Evolutionary conservation across 2,888 invertebrate species (phyloP), one percentile per base, ranked within the genome.

Genomic region (Taphrorychus bicolor): DNA sequence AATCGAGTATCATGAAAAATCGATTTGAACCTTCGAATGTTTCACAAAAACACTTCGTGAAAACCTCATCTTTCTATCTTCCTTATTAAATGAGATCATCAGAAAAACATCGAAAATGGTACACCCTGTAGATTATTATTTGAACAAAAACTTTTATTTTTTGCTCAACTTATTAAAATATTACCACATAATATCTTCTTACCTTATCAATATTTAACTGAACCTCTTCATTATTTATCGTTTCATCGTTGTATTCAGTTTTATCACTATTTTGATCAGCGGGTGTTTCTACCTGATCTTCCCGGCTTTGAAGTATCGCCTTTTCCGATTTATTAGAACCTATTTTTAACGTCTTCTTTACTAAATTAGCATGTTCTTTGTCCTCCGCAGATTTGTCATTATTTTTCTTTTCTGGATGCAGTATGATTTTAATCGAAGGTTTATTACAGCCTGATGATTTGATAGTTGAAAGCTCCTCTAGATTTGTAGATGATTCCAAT

Each of bases 161-260:
- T n/a, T n/a, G n/a, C n/a, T n/a, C n/a, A n/a, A n/a, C n/a, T n/a
- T n/a, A n/a, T n/a, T n/a, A n/a, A n/a, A n/a, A n/a, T n/a, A 17
- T n/a, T 18, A 19, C 21, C n/a, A 51, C n/a, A 18, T 3, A n/a
- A 51, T 19, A 1, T 32, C 11, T 11, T 32, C 51, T 49, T 67
- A 67, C 67, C 62, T 62, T 61, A 61, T 74, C 71, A 61, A 73
- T 72, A 59, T 72, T 69, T 18, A 73, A 60, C 32, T 66, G 59
- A 23, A 62, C 58, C 23, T 61, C 65, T 61, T 59, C 70, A 54
- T 64, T 58, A 54, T 52, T 42, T 9, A 51, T 40, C 2, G 64
- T 57, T 41, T 41, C 52, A 24, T 68, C 56, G 3, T 45, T 9
- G 16, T 16, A 9, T 51, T 3, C n/a, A 51, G 9, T 51, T 51